phyloP scores from a whole-genome alignment of 2,888 invertebrate genomes.

The Tenodera sinensis region DNA sequence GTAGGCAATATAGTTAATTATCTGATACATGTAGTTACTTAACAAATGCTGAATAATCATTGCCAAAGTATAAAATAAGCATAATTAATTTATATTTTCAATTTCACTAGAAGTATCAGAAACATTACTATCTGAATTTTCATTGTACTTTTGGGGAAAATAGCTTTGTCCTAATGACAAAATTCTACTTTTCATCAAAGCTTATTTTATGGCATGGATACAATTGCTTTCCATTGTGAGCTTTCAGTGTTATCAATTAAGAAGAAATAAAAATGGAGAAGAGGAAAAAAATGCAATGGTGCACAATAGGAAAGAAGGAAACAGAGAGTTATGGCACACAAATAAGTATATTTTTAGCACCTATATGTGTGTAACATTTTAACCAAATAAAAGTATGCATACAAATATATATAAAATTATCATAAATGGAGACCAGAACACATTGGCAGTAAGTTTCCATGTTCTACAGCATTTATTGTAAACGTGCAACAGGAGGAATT shows the following conservation, averaged over 20 bases:
- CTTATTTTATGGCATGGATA: background rate
- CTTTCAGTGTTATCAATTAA: background rate
- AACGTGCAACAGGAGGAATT: background rate
- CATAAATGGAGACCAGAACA: constrained; percentile 21
- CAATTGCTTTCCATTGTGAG: background rate
- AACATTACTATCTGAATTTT: background rate
- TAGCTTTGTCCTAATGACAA: background rate
- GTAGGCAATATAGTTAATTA: background rate
- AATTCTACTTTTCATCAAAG: background rate
- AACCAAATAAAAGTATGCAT: constrained; percentile 9
- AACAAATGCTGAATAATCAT: background rate
- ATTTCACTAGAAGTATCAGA: too few species aligned
- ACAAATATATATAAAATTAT: constrained; percentile 1
- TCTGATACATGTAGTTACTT: background rate
- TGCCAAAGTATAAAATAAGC: background rate
- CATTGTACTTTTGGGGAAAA: background rate
- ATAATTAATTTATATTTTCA: background rate
- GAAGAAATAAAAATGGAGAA: background rate
- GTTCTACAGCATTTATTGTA: background rate
- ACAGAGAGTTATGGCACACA: constrained; percentile 28
- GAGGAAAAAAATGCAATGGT: constrained; percentile 5
- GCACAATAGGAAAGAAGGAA: background rate
- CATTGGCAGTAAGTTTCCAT: constrained; percentile 16
- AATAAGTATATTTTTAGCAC: constrained; percentile 28
- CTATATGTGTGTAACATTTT: constrained; percentile 23